phyloP scores from a whole-genome alignment of 2,113 vertebrate genomes.

The Plotosus lineatus region DNA sequence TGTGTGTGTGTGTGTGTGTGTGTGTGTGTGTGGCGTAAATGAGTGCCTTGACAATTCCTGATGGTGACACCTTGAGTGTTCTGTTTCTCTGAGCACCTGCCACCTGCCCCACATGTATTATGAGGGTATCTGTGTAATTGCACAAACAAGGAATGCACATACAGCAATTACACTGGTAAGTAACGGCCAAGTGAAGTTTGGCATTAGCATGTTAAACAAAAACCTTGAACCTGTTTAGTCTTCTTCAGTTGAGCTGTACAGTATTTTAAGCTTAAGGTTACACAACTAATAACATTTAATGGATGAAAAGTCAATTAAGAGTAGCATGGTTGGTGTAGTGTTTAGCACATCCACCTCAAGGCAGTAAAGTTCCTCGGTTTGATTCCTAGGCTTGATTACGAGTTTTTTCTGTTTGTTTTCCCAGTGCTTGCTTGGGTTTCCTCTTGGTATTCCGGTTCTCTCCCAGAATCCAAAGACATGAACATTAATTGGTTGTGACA shows the following conservation, averaged over 20 bases:
- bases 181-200: too few relatives aligned
- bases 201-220: too few relatives aligned
- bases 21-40: not conserved
- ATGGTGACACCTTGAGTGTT: not conserved
- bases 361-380: too few relatives aligned
- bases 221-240: not conserved
- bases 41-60: not conserved
- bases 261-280: not conserved
- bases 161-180: conserved; percentile 41
- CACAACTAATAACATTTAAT: not conserved
- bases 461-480: too few relatives aligned
- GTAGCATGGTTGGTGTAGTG: too few relatives aligned
- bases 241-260: not conserved
- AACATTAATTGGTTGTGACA: too few relatives aligned
- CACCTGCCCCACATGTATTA: conserved; percentile 35
- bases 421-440: too few relatives aligned
- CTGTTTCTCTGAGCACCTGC: not conserved
- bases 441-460: too few relatives aligned
- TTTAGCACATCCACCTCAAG: too few relatives aligned
- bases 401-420: too few relatives aligned
- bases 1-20: not conserved
- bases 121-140: conserved; percentile 58
- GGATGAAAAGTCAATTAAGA: too few relatives aligned
- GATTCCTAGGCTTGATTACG: too few relatives aligned
- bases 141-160: conserved; percentile 41